A percentile compares a stretch with the other conserved stretches of the same genome.
Conservation (phyloP, 2,113 vertebrate genomes). For the Apeltes quadracus region DNA sequence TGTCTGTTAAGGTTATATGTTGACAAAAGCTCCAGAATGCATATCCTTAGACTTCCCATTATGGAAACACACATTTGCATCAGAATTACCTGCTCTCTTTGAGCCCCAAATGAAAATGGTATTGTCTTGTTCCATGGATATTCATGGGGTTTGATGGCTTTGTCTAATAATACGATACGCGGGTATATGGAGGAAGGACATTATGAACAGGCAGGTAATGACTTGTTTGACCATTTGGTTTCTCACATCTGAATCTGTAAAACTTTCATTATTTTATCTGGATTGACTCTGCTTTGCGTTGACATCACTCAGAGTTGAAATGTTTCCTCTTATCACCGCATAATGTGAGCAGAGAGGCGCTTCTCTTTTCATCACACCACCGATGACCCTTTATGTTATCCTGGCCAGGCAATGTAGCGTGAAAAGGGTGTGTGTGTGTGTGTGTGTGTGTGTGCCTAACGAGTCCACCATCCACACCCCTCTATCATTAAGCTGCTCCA, state of each 20-base stretch:
- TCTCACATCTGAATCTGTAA: conserved; percentile 55
- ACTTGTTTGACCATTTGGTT: conserved; percentile 72
- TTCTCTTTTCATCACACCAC: conserved; percentile 65
- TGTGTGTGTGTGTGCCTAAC: conserved; percentile 38
- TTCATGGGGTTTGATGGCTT: conserved; percentile 68
- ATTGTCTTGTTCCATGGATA: conserved; percentile 46
- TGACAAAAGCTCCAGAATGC: not conserved
- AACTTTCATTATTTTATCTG: conserved; percentile 66
- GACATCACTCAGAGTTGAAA: conserved; percentile 68
- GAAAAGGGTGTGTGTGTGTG: conserved; percentile 71
- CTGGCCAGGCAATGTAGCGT: conserved; percentile 80
- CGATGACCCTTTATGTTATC: conserved; percentile 77
- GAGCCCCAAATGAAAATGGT: conserved; percentile 39
- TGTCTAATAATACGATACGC: conserved; percentile 59
- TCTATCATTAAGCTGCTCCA: conserved; percentile 82
- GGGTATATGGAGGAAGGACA: conserved; percentile 25
- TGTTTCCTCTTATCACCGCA: conserved; percentile 58
- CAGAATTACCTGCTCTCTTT: conserved; percentile 43
- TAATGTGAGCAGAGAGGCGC: conserved; percentile 66
- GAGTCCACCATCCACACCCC: conserved; percentile 76
- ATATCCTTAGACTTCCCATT: conserved; percentile 34
- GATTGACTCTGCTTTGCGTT: conserved; percentile 66
- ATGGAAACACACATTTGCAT: conserved; percentile 46
- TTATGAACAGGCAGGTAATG: conserved; percentile 71
- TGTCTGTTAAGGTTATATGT: not conserved